Conservation (phyloP, 2,797 vertebrate species). For the Columba guinea region DNA sequence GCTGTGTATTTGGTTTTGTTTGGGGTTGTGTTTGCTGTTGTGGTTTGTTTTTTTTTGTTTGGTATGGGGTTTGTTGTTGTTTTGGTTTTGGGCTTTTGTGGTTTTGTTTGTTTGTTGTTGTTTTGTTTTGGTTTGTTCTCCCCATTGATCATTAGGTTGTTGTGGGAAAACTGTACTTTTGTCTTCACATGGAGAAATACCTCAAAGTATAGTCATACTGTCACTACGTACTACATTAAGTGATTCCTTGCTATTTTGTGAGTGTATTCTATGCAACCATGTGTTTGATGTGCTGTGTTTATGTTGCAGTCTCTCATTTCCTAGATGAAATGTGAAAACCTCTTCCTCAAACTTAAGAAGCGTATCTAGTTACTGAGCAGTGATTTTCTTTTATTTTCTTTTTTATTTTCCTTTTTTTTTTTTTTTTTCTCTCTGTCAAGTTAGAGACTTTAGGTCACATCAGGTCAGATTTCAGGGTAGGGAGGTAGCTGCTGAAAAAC, state of each 20-base stretch:
- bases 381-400: neutral
- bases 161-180: neutral
- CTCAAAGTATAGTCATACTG: neutral
- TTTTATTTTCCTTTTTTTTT: neutral
- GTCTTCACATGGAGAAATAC: neutral
- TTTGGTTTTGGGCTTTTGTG: too few relatives aligned
- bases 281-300: neutral
- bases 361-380: neutral
- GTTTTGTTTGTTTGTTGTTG: neutral
- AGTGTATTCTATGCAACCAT: neutral
- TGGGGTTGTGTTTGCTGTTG: too few relatives aligned
- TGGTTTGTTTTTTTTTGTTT: too few relatives aligned
- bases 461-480: neutral
- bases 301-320: neutral
- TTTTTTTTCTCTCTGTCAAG: neutral
- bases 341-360: neutral
- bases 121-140: too few relatives aligned
- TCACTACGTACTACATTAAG: fast-evolving
- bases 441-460: neutral
- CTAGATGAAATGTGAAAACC: neutral
- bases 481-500: neutral
- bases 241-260: neutral
- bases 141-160: neutral
- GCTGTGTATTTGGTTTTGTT: neutral
- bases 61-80: too few relatives aligned